These are phyloP conservation scores for Hecatera dysodea DNA, from an alignment of 2,888 invertebrate species.

Conservation along the genomic window DNA sequence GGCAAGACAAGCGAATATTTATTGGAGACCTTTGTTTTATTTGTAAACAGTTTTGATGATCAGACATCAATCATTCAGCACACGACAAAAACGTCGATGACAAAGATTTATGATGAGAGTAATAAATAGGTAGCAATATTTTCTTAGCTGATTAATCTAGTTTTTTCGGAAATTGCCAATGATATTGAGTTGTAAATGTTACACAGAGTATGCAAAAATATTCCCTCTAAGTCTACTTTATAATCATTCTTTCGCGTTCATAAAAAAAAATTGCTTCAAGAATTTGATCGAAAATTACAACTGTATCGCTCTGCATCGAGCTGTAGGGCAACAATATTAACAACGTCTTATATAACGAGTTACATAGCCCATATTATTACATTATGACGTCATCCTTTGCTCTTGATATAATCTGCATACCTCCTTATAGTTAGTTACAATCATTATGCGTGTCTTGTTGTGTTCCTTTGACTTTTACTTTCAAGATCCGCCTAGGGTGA, in stretches of 20 bases:
- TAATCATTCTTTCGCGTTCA: neutral
- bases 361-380: constrained; percentile 27
- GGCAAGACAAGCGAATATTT: constrained; percentile 12
- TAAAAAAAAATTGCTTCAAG: constrained; percentile 1
- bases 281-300: constrained; percentile 17
- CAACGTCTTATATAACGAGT: constrained; percentile 34
- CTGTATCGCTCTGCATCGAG: constrained; percentile 3
- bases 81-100: constrained; percentile 3
- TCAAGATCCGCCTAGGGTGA: constrained; percentile 43
- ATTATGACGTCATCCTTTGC: constrained; percentile 39
- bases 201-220: neutral
- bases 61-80: constrained; percentile 13
- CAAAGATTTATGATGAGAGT: neutral
- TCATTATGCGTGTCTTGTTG: constrained; percentile 40
- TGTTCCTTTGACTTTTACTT: constrained; percentile 56
- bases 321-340: constrained; percentile 35
- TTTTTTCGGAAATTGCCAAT: neutral
- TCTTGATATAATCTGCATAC: constrained; percentile 58
- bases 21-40: constrained; percentile 26
- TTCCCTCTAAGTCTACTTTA: too few species aligned
- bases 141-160: neutral
- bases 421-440: constrained; percentile 38
- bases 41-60: constrained; percentile 14
- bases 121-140: constrained; percentile 11
- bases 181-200: neutral